A percentile compares a stretch with the other conserved stretches of the same genome.
Evolutionary conservation across 2,797 vertebrate species (phyloP).

Genomic region (Trachops cirrhosus): DNA sequence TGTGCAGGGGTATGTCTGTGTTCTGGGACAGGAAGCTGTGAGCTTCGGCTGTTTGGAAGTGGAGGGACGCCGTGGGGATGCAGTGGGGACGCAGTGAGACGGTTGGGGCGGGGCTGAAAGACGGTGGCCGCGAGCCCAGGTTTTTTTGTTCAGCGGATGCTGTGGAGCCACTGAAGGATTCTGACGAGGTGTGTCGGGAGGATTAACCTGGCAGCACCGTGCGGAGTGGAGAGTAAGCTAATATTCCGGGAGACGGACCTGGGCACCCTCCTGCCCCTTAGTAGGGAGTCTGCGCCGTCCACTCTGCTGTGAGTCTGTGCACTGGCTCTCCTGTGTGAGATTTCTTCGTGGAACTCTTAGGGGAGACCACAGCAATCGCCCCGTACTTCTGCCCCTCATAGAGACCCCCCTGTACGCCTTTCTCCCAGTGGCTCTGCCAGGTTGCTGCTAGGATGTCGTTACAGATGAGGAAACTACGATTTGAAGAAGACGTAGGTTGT

Average conservation of each 20-base stretch:
- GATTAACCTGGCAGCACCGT: background rate
- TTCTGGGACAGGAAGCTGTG: background rate
- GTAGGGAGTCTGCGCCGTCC: background rate
- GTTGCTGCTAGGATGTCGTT: background rate
- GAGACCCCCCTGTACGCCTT: background rate
- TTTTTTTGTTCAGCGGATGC: background rate
- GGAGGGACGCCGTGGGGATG: background rate
- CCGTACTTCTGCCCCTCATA: background rate
- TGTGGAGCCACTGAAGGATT: background rate
- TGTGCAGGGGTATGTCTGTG: background rate
- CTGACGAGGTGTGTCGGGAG: background rate
- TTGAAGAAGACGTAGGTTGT: background rate
- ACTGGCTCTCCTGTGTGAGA: background rate
- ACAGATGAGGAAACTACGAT: background rate
- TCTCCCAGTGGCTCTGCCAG: background rate
- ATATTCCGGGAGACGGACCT: background rate
- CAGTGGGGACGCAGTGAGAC: background rate
- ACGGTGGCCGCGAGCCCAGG: background rate
- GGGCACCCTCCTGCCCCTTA: background rate
- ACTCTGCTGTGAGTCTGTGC: background rate
- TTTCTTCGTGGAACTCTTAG: background rate
- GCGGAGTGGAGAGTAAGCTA: background rate
- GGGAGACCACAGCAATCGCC: background rate
- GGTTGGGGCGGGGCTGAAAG: background rate
- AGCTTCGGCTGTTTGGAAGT: background rate